Conservation (phyloP, 2,888 invertebrate genomes). For the Chaitophorus viminalis region DNA sequence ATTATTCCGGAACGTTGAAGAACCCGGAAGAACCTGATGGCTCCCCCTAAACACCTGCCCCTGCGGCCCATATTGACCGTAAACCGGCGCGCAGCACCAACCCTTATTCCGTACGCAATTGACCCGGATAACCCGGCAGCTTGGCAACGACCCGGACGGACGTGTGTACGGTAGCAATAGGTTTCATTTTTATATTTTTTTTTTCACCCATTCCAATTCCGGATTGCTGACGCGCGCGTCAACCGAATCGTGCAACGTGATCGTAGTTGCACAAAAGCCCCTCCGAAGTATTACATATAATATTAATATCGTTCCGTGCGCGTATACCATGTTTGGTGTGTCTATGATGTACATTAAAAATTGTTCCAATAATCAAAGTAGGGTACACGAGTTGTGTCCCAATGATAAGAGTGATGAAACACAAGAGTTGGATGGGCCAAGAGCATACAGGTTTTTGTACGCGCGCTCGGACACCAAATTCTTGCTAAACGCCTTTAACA, state of each 20-base stretch:
- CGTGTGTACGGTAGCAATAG: not conserved
- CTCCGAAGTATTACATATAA: no score
- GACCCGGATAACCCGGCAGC: slow-evolving; percentile 34
- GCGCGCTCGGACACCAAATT: no score
- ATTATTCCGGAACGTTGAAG: not conserved
- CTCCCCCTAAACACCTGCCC: slow-evolving; percentile 39
- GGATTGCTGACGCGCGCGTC: not conserved
- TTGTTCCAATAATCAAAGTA: no score
- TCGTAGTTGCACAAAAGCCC: not conserved
- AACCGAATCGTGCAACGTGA: not conserved
- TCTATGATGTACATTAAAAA: no score
- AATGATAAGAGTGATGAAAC: no score
- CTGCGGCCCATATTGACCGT: slow-evolving; percentile 33
- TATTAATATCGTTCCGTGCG: no score
- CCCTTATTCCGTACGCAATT: slow-evolving; percentile 9
- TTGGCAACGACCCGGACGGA: not conserved
- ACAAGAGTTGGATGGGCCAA: no score
- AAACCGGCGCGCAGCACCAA: slow-evolving; percentile 17
- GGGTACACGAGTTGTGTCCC: no score
- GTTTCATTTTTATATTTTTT: not conserved
- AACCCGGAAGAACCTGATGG: slow-evolving; percentile 61
- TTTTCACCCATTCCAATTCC: slow-evolving; percentile 1
- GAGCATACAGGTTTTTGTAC: no score
- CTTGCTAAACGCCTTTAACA: no score
- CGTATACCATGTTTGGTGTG: no score